Evolutionary conservation across 2,888 invertebrate species (phyloP).

Genomic region (Sphaeridia pumilis): DNA sequence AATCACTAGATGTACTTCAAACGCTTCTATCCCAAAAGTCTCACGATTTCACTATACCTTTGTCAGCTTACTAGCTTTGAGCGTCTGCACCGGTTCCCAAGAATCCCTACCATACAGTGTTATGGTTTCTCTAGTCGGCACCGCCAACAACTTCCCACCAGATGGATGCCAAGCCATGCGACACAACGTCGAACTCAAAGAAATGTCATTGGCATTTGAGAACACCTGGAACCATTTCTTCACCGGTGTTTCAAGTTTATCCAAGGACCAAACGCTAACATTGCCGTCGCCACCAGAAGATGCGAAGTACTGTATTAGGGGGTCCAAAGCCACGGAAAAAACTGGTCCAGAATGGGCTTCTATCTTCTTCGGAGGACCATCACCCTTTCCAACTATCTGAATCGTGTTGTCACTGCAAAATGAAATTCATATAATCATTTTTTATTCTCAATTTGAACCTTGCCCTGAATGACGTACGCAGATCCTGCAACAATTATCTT

Average conservation of each 20-base stretch:
- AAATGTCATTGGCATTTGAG: conserved; percentile 65
- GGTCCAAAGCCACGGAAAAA: conserved; percentile 50
- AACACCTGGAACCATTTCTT: conserved; percentile 54
- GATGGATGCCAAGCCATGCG: conserved; percentile 61
- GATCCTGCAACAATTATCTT: conserved; percentile 55
- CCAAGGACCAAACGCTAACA: conserved; percentile 65
- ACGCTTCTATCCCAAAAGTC: neutral
- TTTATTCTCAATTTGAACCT: neutral
- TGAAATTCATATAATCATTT: neutral
- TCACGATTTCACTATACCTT: neutral
- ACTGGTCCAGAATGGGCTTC: conserved; percentile 52
- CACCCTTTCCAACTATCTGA: conserved; percentile 43
- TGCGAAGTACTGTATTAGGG: conserved; percentile 46
- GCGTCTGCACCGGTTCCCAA: conserved; percentile 45
- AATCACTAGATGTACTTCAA: neutral
- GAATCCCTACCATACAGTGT: conserved; percentile 56
- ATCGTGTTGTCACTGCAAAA: conserved; percentile 50
- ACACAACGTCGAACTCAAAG: conserved; percentile 58
- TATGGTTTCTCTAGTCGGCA: conserved; percentile 58
- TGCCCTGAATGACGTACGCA: conserved; percentile 45
- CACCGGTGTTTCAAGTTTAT: conserved; percentile 42
- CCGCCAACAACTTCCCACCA: conserved; percentile 60
- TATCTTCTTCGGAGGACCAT: conserved; percentile 38
- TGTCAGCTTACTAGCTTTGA: neutral
- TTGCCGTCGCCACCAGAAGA: conserved; percentile 64